phyloP scores from a whole-genome alignment of 2,113 vertebrate species.

The Camelus bactrianus region DNA sequence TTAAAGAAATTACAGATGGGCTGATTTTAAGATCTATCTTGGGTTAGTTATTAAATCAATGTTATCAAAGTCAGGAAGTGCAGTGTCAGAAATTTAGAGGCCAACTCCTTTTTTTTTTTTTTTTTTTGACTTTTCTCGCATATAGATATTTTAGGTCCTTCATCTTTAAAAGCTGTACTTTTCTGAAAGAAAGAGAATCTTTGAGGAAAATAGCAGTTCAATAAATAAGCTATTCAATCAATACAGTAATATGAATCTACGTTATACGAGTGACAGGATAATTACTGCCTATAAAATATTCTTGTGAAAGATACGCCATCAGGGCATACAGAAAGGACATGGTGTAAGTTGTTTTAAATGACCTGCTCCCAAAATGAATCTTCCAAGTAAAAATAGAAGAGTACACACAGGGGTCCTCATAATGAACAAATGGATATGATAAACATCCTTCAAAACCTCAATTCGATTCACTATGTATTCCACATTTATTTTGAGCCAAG shows the following conservation, averaged over 20 bases:
- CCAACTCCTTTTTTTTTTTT: conserved; percentile 10
- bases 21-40: conserved; percentile 58
- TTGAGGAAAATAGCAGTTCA: conserved; percentile 45
- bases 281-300: conserved; percentile 33
- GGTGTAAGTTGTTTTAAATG: conserved; percentile 4
- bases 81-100: conserved; percentile 7
- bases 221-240: conserved; percentile 60
- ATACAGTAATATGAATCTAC: neutral
- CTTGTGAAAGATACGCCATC: neutral
- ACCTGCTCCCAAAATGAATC: conserved; percentile 37
- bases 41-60: conserved; percentile 63
- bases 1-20: conserved; percentile 11
- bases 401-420: neutral
- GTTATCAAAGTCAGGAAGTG: conserved; percentile 32
- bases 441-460: neutral
- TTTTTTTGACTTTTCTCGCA: conserved; percentile 12
- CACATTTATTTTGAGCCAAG: neutral
- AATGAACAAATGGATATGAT: neutral
- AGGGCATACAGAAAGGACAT: neutral
- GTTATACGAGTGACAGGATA: neutral
- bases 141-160: conserved; percentile 23
- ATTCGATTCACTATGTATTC: neutral
- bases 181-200: conserved; percentile 52
- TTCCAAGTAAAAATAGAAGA: neutral
- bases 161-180: conserved; percentile 35